Evolutionary conservation across 1,140 invertebrate species (phyloP).

Genomic region (Muscidifurax raptorellus): DNA sequence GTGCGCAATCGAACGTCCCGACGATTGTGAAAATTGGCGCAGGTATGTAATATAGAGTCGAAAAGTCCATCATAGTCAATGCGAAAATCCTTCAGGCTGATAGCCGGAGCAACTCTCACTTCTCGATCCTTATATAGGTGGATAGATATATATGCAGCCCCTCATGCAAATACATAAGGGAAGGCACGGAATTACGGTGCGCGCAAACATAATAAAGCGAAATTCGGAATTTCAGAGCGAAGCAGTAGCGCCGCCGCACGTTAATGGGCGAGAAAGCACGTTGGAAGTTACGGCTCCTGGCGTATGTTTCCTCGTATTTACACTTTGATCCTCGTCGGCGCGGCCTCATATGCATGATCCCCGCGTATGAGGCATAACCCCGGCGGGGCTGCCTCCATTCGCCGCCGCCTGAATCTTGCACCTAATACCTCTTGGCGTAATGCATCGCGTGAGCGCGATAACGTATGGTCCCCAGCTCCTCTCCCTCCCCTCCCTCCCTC

Average conservation of each 20-base stretch:
- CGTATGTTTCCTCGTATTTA: constrained; percentile 51
- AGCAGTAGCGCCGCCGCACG: background rate
- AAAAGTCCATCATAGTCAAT: background rate
- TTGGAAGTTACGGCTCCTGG: constrained; percentile 31
- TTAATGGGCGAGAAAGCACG: constrained; percentile 42
- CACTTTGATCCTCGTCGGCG: constrained; percentile 40
- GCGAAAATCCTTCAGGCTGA: background rate
- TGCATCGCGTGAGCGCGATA: constrained; percentile 49
- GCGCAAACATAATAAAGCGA: constrained; percentile 43
- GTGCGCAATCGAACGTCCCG: too few species aligned
- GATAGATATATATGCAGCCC: background rate
- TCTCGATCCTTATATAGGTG: too few species aligned
- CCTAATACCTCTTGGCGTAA: constrained; percentile 49
- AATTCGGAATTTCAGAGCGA: constrained; percentile 31
- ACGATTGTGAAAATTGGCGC: too few species aligned
- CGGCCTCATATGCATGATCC: constrained; percentile 40
- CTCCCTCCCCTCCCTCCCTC: background rate
- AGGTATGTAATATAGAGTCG: background rate
- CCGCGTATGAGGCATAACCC: constrained; percentile 30
- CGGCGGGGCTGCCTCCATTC: background rate
- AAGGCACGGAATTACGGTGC: constrained; percentile 2
- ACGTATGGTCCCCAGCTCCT: constrained; percentile 23
- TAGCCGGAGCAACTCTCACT: too few species aligned
- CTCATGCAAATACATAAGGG: constrained; percentile 20
- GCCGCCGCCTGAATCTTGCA: constrained; percentile 40